Percentiles rank a stretch among this genome's conserved stretches.
phyloP scores from a whole-genome alignment of 2,797 vertebrate genomes.

The Eulemur albifrons region DNA sequence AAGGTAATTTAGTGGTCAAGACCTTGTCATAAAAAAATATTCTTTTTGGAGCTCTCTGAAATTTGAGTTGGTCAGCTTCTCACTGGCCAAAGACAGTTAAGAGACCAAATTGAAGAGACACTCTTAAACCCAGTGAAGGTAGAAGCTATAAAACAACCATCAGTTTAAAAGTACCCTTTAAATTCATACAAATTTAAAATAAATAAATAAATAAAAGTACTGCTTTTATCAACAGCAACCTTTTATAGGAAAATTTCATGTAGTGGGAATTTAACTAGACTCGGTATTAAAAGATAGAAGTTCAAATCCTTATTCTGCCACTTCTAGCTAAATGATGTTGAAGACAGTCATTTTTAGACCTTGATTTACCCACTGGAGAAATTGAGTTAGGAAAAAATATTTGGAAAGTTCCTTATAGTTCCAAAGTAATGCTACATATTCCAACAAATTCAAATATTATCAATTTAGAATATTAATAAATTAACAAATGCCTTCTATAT shows the following conservation, averaged over 20 bases:
- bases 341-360: not conserved
- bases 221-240: not conserved
- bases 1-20: conserved; percentile 61
- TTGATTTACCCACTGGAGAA: not conserved
- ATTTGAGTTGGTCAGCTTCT: conserved; percentile 22
- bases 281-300: not conserved
- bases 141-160: not conserved
- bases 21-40: not conserved
- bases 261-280: not conserved
- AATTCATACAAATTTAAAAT: not conserved
- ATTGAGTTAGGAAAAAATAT: not conserved
- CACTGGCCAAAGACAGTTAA: not conserved
- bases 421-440: not conserved
- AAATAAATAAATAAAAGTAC: not conserved
- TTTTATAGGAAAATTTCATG: not conserved
- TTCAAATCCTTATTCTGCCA: not conserved
- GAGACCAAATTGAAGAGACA: not conserved
- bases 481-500: not conserved
- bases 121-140: not conserved
- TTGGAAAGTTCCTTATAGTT: not conserved
- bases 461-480: not conserved
- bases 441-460: not conserved
- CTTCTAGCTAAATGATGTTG: not conserved
- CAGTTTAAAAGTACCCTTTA: not conserved
- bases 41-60: not conserved